Percentiles rank a stretch among this genome's conserved stretches.
These are phyloP conservation scores for Nymphicus hollandicus DNA, from an alignment of 2,113 vertebrate species.

Conservation along the genomic window DNA sequence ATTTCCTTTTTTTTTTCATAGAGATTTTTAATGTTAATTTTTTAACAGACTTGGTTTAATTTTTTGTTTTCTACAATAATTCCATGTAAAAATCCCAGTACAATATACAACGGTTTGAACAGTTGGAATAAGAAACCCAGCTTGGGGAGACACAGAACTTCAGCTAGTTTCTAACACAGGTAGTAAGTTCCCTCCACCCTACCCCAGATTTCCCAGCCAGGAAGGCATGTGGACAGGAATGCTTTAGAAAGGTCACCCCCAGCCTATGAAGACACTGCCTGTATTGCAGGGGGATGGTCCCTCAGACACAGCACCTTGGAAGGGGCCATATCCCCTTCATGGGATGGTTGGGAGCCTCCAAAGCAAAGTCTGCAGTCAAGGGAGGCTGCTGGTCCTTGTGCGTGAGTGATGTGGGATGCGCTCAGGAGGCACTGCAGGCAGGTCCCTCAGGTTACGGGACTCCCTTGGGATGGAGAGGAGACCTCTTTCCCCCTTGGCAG, in stretches of 20 bases:
- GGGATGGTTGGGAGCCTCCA: neutral
- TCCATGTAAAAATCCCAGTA: constrained; percentile 66
- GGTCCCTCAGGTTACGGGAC: neutral
- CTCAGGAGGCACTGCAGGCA: neutral
- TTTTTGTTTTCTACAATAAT: constrained; percentile 67
- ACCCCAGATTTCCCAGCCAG: constrained; percentile 14
- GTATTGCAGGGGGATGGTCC: neutral
- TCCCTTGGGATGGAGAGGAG: neutral
- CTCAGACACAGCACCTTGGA: neutral
- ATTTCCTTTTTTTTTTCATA: constrained; percentile 34
- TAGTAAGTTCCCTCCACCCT: constrained; percentile 13
- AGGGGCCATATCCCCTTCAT: neutral
- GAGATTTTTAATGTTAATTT: constrained; percentile 55
- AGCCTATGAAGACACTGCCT: neutral
- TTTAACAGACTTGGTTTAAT: constrained; percentile 55
- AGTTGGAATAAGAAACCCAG: constrained; percentile 60
- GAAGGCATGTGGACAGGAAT: constrained; percentile 20
- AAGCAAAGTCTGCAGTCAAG: neutral
- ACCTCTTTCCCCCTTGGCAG: neutral
- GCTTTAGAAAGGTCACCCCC: neutral
- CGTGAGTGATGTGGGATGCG: neutral
- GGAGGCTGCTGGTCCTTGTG: neutral
- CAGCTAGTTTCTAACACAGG: constrained; percentile 55
- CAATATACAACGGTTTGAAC: constrained; percentile 58
- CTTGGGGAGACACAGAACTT: neutral